These are phyloP conservation scores for Papilio polytes DNA, from an alignment of 1,140 invertebrate genomes.

Conservation along the genomic window DNA sequence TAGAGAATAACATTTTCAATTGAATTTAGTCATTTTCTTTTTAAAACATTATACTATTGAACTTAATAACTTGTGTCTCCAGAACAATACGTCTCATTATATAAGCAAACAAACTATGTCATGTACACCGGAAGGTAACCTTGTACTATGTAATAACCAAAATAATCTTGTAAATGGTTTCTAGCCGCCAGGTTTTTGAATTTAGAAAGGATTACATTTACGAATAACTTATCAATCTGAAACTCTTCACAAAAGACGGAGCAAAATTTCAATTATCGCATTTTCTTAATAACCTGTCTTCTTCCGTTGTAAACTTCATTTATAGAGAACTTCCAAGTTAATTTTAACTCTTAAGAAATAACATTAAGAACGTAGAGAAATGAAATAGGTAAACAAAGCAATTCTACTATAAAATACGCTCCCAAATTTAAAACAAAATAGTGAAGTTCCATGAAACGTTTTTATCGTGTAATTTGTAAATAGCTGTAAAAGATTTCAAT, in stretches of 20 bases:
- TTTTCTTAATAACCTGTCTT: neutral
- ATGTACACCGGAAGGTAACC: neutral
- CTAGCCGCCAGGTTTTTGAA: neutral
- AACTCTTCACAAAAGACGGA: neutral
- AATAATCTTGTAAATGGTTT: neutral
- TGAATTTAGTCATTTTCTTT: neutral
- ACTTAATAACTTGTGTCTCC: neutral
- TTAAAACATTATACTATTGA: neutral
- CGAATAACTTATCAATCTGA: neutral
- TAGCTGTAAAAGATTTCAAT: conserved; percentile 41
- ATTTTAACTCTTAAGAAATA: neutral
- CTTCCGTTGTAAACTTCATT: neutral
- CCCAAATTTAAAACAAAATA: neutral
- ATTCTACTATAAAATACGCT: neutral
- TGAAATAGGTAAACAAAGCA: neutral
- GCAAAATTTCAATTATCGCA: neutral
- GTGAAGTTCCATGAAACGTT: neutral
- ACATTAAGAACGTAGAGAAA: neutral
- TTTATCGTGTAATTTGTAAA: conserved; percentile 5
- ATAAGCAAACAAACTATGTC: neutral
- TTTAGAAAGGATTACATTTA: neutral
- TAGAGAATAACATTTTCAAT: no score
- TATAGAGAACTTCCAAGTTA: neutral
- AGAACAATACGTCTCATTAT: conserved; percentile 3
- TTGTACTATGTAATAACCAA: neutral